phyloP scores from a whole-genome alignment of 2,113 vertebrate species.

The Vanacampus margaritifer region DNA sequence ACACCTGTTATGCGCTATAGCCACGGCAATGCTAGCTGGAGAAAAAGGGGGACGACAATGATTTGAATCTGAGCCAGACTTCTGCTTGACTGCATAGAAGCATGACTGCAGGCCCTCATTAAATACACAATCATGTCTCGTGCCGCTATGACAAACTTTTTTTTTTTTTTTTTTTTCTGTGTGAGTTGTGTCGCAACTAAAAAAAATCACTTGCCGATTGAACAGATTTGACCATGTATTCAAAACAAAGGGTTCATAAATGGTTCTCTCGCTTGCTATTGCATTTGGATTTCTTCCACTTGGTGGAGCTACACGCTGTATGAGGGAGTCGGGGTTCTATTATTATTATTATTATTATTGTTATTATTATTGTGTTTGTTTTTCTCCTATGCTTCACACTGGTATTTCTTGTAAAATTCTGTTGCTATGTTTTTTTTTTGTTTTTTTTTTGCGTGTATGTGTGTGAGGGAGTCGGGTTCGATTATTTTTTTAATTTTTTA shows the following conservation, averaged over 20 bases:
- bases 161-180: neutral
- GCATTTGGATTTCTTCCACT: slow-evolving; percentile 12
- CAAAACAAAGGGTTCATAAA: neutral
- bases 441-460: too few species aligned
- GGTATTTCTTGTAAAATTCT: too few species aligned
- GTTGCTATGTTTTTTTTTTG: too few species aligned
- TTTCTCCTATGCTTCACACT: too few species aligned
- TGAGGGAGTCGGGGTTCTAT: too few species aligned
- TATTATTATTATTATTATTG: too few species aligned
- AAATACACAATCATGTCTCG: slow-evolving; percentile 47
- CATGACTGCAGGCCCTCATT: slow-evolving; percentile 51
- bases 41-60: slow-evolving; percentile 14
- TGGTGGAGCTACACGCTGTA: slow-evolving; percentile 28
- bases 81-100: slow-evolving; percentile 47
- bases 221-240: neutral
- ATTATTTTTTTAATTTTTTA: too few species aligned
- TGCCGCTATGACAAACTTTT: slow-evolving; percentile 14
- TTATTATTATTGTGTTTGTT: too few species aligned
- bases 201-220: neutral
- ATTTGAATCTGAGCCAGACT: slow-evolving; percentile 50
- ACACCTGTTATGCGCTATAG: slow-evolving; percentile 29
- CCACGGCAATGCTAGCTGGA: neutral
- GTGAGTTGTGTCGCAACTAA: neutral
- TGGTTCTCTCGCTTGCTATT: slow-evolving; percentile 8
- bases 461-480: too few species aligned